Base-by-base conservation (phyloP, 2,113 vertebrate species). In the Gymnarchus niloticus region DNA sequence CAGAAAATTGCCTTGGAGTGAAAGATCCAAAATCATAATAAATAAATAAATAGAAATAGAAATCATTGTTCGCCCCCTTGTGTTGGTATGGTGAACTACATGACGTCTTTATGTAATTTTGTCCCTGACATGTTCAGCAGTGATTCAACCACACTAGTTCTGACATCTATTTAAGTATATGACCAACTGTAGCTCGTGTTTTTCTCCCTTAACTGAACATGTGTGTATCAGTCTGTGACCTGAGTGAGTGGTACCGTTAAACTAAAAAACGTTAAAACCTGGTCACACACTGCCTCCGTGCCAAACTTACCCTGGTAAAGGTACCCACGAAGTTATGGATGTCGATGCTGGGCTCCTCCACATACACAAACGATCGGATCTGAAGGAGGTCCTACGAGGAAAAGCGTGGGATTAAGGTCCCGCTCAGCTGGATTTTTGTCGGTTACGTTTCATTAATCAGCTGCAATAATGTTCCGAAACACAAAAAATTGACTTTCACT, bases 321-420 rank as follows among this genome's bases (percentile, higher is more conserved):
- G 98, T 99, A 9, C 98, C 98, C 86, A 97, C 95, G 0, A 99
- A 99, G 92, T 98, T 99, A 89, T 99, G 98, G 81, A 99, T 99
- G 85, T 99, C 98, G 2, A 99, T 98, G 69, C 97, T 99, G 0
- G 98, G 98, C 10, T 99, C 98, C 41, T 99, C 98, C 0, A 97
- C 98, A 0, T 99, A 99, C 9, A 99, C 91, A 0, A 96, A 98
- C 0, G 97, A 98, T 51, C 97, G 92, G 84, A 96, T 98, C 87
- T 98, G 98, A 44, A 99, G 96, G 28, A 99, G 95, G 69, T 99
- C 98, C 98, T 99, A 90, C 0, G 1, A 1, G 85, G 12, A 85
- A 56, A 17, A 87, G 48, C 83, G 73, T 33, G 84, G 21, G 0
- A 6, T 10, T 87, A 28, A 84, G 21, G n/a, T 23, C 73, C 41